Conservation (phyloP, 2,797 vertebrate species). For the Cephalopachus bancanus region DNA sequence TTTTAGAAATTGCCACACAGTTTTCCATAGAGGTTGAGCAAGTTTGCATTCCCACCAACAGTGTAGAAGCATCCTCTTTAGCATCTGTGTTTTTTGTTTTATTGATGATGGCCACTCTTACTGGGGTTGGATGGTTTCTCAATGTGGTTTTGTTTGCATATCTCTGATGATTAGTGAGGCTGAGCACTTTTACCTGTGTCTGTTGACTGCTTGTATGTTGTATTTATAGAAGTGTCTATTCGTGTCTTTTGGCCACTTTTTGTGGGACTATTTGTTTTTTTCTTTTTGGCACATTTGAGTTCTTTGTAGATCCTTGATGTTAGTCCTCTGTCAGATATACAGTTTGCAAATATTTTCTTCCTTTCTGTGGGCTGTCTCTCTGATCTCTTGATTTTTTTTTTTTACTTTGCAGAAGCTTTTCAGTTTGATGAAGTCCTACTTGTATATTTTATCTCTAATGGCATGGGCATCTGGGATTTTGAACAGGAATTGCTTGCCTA, state of each 20-base stretch:
- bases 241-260: not conserved
- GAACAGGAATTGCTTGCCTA: too few species aligned
- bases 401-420: not conserved
- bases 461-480: too few species aligned
- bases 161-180: not conserved
- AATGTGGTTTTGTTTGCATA: not conserved
- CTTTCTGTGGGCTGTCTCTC: not conserved
- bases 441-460: not conserved
- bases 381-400: not conserved
- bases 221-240: not conserved
- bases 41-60: not conserved
- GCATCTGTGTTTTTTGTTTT: not conserved
- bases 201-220: not conserved
- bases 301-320: not conserved
- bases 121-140: not conserved
- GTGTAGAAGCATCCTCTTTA: not conserved
- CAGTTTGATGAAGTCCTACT: not conserved
- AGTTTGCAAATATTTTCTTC: not conserved
- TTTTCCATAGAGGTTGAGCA: not conserved
- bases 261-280: not conserved
- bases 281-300: not conserved
- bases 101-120: not conserved
- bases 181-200: not conserved
- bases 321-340: not conserved
- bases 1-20: not conserved